Percentiles rank a stretch among this genome's conserved stretches.
These are phyloP conservation scores for Liposcelis brunnea DNA, from an alignment of 2,888 invertebrate species.

Conservation along the genomic window DNA sequence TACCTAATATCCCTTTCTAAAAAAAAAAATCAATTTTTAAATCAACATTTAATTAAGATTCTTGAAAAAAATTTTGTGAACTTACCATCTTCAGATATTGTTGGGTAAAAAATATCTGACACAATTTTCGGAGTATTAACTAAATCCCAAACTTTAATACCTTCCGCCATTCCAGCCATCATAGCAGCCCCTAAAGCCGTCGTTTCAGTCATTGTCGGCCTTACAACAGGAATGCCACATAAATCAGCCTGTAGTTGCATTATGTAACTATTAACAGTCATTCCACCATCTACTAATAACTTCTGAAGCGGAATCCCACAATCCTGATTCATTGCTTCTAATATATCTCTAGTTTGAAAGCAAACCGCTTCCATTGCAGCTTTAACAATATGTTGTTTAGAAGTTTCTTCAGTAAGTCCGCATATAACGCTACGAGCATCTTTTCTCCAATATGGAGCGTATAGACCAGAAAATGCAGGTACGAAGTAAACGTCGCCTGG, in stretches of 20 bases:
- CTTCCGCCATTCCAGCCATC: slow-evolving; percentile 68
- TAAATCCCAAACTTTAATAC: slow-evolving; percentile 50
- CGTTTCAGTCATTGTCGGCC: slow-evolving; percentile 73
- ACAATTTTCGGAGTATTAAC: slow-evolving; percentile 1
- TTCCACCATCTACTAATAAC: slow-evolving; percentile 83
- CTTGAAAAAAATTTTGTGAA: no score
- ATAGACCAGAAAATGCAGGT: slow-evolving; percentile 91
- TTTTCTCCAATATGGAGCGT: slow-evolving; percentile 95
- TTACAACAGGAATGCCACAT: slow-evolving; percentile 73
- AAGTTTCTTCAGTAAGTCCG: slow-evolving; percentile 84
- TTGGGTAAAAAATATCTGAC: slow-evolving; percentile 25
- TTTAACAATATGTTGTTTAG: slow-evolving; percentile 80
- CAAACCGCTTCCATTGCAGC: slow-evolving; percentile 91
- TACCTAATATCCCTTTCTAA: slow-evolving; percentile 67
- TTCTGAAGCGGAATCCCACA: slow-evolving; percentile 66
- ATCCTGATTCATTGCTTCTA: slow-evolving; percentile 89
- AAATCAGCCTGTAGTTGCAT: slow-evolving; percentile 96
- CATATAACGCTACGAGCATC: slow-evolving; percentile 90
- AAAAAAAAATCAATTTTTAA: slow-evolving; percentile 17
- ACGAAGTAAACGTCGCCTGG: slow-evolving; percentile 96
- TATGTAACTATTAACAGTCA: slow-evolving; percentile 75
- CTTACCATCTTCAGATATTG: slow-evolving; percentile 57
- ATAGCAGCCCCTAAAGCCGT: slow-evolving; percentile 87
- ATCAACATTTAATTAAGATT: no score
- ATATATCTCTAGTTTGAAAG: slow-evolving; percentile 86